Base-by-base conservation (phyloP, 1,140 invertebrate genomes). In the Drosophila miranda region DNA sequence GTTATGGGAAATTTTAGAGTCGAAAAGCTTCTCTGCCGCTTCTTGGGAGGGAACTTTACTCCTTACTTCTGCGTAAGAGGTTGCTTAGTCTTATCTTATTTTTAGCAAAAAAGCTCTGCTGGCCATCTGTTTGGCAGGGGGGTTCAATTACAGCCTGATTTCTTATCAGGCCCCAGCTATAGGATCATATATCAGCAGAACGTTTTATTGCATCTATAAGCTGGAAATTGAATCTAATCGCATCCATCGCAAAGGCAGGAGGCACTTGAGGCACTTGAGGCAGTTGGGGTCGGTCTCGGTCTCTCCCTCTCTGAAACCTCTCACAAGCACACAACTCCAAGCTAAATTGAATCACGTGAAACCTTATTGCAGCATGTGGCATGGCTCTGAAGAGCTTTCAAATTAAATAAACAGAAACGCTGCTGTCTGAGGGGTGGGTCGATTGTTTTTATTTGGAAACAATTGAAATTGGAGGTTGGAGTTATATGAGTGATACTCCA, bases 1-100 rank as follows among this genome's bases (percentile, higher is more conserved):
- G 82, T 86, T 86, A 76, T 86, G 82, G 82, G 78, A 87, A 87
- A 87, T 86, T 84, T 81, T 16, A 52, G 63, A 44, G 41, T 49
- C 34, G 2, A 38, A 28, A 16, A 59, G 51, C 48, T 54, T 44
- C 14, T 16, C 28, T 26, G 50, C 60, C 3, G 21, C 38, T 19
- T 53, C 43, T 62, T 61, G 64, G 71, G 55, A 34, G 57, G 13
- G 19, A 11, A 19, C 42, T 61, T 41, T 30, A 55, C 59, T 56
- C 14, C 9, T 26, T 52, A 48, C 52, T 41, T 42, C 30, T 69
- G 51, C 9, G 64, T 19, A 19, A 1, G 16, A 19, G 0, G 16
- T 1, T 19, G 1, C 19, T 19, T 19, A 4, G 23, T 26, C 4
- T 26, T 26, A 5, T 68, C 49, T 68, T 69, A 69, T 69, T 69